Percentiles rank a stretch among this genome's conserved stretches.
Conservation (phyloP, 2,888 invertebrate species). For the Metalampra italica region DNA sequence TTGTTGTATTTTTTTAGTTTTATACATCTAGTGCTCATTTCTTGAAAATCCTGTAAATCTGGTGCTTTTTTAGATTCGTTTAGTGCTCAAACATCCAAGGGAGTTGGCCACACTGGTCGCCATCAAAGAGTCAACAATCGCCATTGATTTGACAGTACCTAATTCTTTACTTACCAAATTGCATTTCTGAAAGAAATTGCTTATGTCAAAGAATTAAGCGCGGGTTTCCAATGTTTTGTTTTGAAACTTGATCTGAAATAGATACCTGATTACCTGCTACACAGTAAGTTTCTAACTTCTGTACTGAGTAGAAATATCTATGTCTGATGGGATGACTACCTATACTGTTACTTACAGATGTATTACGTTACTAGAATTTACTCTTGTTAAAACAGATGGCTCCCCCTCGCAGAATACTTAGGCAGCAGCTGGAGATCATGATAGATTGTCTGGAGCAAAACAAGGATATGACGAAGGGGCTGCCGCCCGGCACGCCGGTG, state of each 20-base stretch:
- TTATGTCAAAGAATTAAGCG: slow-evolving; percentile 40
- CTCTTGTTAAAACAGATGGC: slow-evolving; percentile 48
- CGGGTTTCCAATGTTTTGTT: slow-evolving; percentile 28
- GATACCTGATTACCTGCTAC: neutral
- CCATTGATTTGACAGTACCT: slow-evolving; percentile 62
- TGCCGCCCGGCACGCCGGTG: slow-evolving; percentile 42
- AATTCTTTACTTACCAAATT: slow-evolving; percentile 27
- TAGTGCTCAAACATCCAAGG: too few species aligned
- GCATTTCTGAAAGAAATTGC: slow-evolving; percentile 47
- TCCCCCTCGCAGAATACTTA: slow-evolving; percentile 58
- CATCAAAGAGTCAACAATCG: slow-evolving; percentile 26
- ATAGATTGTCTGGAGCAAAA: slow-evolving; percentile 59
- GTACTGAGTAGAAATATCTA: too few species aligned
- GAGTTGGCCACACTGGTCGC: slow-evolving; percentile 7
- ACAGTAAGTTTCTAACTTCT: slow-evolving; percentile 1
- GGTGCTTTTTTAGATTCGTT: too few species aligned
- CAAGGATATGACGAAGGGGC: slow-evolving; percentile 52
- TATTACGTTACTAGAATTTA: too few species aligned
- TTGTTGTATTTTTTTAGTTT: too few species aligned
- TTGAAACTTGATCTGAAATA: neutral
- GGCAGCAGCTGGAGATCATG: slow-evolving; percentile 54
- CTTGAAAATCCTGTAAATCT: too few species aligned
- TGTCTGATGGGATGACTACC: too few species aligned
- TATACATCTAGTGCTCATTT: too few species aligned
- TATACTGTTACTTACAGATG: too few species aligned